phyloP scores from a whole-genome alignment of 1,140 invertebrate genomes.

The Spodoptera frugiperda region DNA sequence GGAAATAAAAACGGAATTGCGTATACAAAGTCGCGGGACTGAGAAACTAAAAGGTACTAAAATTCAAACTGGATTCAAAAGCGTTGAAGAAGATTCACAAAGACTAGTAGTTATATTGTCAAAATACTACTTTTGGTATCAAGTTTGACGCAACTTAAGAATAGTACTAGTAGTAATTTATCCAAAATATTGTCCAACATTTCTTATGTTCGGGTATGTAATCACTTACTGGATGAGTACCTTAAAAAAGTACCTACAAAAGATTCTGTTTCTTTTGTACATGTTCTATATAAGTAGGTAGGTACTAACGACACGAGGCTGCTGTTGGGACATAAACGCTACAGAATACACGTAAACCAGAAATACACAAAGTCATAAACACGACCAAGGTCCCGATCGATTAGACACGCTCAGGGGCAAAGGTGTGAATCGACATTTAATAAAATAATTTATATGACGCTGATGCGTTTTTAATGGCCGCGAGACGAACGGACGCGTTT shows the following conservation, averaged over 20 bases:
- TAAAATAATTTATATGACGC: slow-evolving; percentile 77
- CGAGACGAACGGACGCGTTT: slow-evolving; percentile 58
- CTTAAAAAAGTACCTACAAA: no score
- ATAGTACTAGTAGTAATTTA: no score
- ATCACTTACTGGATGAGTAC: background rate
- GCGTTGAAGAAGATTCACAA: background rate
- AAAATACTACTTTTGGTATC: slow-evolving; percentile 11
- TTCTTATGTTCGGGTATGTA: no score
- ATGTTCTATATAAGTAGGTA: background rate
- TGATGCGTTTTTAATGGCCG: slow-evolving; percentile 81
- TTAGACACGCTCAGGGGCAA: slow-evolving; percentile 70
- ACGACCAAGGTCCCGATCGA: slow-evolving; percentile 61
- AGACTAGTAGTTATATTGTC: slow-evolving; percentile 19
- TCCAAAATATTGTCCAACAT: no score
- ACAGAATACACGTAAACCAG: slow-evolving; percentile 24
- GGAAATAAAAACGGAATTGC: no score
- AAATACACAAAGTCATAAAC: slow-evolving; percentile 53
- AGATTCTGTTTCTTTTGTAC: no score
- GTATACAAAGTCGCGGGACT: no score
- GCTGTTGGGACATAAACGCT: background rate
- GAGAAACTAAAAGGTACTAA: no score
- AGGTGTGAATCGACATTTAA: slow-evolving; percentile 83
- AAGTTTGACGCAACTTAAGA: background rate
- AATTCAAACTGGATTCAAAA: background rate
- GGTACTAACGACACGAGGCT: background rate